These are phyloP conservation scores for Achlya flavicornis DNA, from an alignment of 2,888 invertebrate genomes.

Conservation along the genomic window DNA sequence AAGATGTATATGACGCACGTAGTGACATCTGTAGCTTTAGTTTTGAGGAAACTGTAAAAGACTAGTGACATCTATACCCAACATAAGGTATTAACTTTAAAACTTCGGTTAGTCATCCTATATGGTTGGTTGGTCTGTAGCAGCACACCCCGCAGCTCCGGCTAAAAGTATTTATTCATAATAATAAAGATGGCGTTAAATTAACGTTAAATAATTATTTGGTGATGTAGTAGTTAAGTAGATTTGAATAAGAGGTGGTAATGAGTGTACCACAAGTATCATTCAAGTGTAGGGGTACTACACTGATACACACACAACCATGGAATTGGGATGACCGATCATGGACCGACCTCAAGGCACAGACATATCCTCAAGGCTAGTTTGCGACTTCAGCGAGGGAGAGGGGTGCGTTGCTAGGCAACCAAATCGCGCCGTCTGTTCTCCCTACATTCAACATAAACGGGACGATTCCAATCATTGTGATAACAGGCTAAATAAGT, in stretches of 20 bases:
- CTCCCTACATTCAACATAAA: not conserved
- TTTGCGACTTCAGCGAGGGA: conserved; percentile 37
- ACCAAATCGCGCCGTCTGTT: conserved; percentile 42
- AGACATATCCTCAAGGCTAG: conserved; percentile 44
- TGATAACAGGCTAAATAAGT: conserved; percentile 13
- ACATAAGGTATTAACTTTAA: too few relatives aligned
- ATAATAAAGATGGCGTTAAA: not conserved
- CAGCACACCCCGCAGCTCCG: too few relatives aligned
- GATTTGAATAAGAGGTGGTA: too few relatives aligned
- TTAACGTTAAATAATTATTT: too few relatives aligned
- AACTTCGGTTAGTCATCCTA: too few relatives aligned
- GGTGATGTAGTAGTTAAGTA: too few relatives aligned
- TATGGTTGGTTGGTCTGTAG: too few relatives aligned
- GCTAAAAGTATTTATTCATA: not conserved
- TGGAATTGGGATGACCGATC: conserved; percentile 34
- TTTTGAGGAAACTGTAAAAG: not conserved
- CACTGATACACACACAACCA: too few relatives aligned
- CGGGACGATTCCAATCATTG: too few relatives aligned
- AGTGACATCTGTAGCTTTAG: not conserved
- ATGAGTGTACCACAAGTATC: too few relatives aligned
- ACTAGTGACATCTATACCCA: conserved; percentile 17
- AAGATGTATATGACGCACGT: not conserved
- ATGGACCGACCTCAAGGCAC: too few relatives aligned
- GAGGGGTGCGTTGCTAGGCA: conserved; percentile 66
- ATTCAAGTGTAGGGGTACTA: too few relatives aligned